Conservation (phyloP, 2,797 vertebrate genomes). For the Galago senegalensis region DNA sequence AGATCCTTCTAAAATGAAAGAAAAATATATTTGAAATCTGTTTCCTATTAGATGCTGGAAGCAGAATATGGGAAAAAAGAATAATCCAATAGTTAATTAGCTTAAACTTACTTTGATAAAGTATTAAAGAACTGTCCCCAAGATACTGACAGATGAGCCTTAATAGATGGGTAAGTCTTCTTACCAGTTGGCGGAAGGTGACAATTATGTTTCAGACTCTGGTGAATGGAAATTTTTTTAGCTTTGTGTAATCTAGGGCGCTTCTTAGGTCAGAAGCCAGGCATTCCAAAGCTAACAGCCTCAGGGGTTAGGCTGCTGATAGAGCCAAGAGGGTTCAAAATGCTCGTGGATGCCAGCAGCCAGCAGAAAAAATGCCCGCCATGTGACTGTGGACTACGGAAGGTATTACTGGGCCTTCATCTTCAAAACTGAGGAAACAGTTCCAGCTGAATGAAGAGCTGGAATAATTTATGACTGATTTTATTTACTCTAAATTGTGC, state of each 20-base stretch:
- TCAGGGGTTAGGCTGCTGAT: neutral
- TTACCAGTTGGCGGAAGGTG: neutral
- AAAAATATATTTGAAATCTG: slow-evolving; percentile 45
- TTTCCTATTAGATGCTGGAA: slow-evolving; percentile 8
- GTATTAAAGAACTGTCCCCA: neutral
- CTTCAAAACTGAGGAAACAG: neutral
- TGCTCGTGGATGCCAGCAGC: neutral
- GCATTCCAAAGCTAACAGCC: slow-evolving; percentile 37
- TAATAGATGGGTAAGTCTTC: neutral
- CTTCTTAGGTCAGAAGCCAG: slow-evolving; percentile 47
- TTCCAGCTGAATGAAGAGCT: neutral
- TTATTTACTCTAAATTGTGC: slow-evolving; percentile 15
- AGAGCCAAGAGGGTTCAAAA: neutral
- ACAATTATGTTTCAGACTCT: slow-evolving; percentile 58
- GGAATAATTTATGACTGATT: neutral
- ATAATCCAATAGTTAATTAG: neutral
- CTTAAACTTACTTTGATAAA: slow-evolving; percentile 56
- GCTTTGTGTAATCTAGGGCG: slow-evolving; percentile 43
- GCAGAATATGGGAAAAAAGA: slow-evolving; percentile 14
- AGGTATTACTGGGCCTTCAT: neutral
- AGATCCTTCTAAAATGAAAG: slow-evolving; percentile 35
- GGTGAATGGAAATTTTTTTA: slow-evolving; percentile 67
- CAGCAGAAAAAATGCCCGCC: neutral
- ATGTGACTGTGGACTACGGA: neutral
- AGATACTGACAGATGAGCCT: neutral